These are phyloP conservation scores for Drosophila imparisetae DNA, from an alignment of 2,888 invertebrate genomes.

Conservation along the genomic window DNA sequence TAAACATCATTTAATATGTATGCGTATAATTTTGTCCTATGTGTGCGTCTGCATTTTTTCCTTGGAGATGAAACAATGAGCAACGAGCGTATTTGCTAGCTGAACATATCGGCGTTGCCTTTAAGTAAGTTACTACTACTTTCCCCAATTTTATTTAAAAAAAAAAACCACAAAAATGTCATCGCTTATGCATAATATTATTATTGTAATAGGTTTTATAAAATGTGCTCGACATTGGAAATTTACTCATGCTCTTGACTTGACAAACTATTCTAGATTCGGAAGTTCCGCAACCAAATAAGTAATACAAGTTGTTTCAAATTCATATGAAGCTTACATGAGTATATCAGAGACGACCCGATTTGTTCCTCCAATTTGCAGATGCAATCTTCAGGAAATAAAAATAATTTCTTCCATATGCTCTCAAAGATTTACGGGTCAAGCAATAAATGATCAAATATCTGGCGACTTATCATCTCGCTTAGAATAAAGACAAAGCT, in stretches of 20 bases:
- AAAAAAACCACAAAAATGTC: neutral
- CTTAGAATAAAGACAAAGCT: constrained; percentile 6
- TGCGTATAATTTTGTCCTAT: constrained; percentile 3
- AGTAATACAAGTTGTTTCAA: neutral
- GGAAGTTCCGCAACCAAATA: neutral
- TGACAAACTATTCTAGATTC: neutral
- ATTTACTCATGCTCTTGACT: too few species aligned
- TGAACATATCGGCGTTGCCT: constrained; percentile 59
- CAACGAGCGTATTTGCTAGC: constrained; percentile 81
- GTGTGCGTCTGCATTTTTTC: constrained; percentile 12
- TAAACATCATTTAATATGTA: constrained; percentile 27
- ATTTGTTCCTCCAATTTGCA: neutral
- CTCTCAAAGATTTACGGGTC: neutral
- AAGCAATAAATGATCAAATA: neutral
- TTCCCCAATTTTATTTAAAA: neutral
- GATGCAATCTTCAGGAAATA: neutral
- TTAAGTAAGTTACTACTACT: too few species aligned
- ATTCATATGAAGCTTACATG: neutral
- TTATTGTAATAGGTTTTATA: neutral
- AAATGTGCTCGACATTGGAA: neutral
- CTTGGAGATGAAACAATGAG: constrained; percentile 20
- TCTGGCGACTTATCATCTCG: constrained; percentile 5
- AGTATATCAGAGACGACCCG: neutral
- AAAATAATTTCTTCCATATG: neutral
- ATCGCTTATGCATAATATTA: neutral